Conservation (phyloP, 2,888 invertebrate genomes). For the Lordiphosa andalusiaca region DNA sequence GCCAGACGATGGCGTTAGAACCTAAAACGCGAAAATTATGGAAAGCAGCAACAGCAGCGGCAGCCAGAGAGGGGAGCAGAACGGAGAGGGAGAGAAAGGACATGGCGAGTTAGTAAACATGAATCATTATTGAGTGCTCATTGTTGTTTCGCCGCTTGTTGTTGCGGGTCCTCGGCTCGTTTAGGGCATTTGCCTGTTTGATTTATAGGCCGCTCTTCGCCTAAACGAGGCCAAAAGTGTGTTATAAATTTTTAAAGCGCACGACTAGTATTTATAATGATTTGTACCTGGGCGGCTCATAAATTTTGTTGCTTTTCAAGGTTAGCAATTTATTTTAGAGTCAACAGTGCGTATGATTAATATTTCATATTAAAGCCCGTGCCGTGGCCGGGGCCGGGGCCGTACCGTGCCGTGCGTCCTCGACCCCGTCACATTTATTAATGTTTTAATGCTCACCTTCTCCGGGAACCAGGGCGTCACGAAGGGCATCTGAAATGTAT, state of each 20-base stretch:
- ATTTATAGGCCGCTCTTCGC: conserved; percentile 46
- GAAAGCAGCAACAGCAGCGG: conserved; percentile 53
- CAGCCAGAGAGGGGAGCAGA: background rate
- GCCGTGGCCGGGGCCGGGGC: too few species aligned
- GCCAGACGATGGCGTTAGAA: conserved; percentile 92
- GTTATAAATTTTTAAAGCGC: conserved; percentile 72
- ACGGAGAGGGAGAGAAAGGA: conserved; percentile 15
- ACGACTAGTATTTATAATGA: conserved; percentile 60
- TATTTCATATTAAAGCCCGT: conserved; percentile 69
- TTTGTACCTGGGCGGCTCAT: conserved; percentile 58
- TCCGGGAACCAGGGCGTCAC: conserved; percentile 97
- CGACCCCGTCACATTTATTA: conserved; percentile 61
- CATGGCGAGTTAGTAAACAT: conserved; percentile 68
- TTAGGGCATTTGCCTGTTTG: conserved; percentile 68
- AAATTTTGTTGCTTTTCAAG: conserved; percentile 58
- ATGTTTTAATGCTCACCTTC: conserved; percentile 83
- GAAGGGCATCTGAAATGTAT: conserved; percentile 97
- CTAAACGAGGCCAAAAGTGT: conserved; percentile 59
- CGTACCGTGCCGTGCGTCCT: conserved; percentile 20
- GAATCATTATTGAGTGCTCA: conserved; percentile 70
- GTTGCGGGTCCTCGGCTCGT: conserved; percentile 41
- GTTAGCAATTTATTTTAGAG: conserved; percentile 56
- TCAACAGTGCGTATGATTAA: conserved; percentile 74
- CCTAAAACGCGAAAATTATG: conserved; percentile 82
- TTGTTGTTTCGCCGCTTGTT: conserved; percentile 30